A percentile compares a stretch with the other conserved stretches of the same genome.
Conservation (phyloP, 1,140 invertebrate species). For the Drosophila kepulauana region DNA sequence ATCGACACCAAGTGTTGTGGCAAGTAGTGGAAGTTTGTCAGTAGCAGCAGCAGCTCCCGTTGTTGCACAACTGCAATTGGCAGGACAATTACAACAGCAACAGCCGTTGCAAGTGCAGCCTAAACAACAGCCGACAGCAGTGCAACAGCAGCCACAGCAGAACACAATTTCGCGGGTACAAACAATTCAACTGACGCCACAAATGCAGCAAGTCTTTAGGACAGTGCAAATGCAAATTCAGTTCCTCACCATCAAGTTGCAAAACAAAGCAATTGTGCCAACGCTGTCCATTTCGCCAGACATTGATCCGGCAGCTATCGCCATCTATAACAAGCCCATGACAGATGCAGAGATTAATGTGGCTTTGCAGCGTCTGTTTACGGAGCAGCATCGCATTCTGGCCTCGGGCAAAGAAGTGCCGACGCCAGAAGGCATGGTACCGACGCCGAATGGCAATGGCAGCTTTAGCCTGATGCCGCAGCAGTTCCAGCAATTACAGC, state of each 20-base stretch:
- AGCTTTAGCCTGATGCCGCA: slow-evolving; percentile 68
- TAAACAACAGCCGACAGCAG: slow-evolving; percentile 37
- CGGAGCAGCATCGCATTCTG: slow-evolving; percentile 88
- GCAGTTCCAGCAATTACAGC: slow-evolving; percentile 61
- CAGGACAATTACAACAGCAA: slow-evolving; percentile 19
- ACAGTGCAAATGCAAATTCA: slow-evolving; percentile 88
- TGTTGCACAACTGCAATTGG: slow-evolving; percentile 31
- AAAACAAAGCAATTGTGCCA: slow-evolving; percentile 74
- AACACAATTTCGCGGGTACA: slow-evolving; percentile 86
- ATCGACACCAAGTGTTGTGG: slow-evolving; percentile 18
- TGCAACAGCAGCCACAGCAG: slow-evolving; percentile 44
- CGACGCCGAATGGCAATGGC: slow-evolving; percentile 59
- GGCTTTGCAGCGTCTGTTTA: slow-evolving; percentile 86
- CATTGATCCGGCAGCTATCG: slow-evolving; percentile 72
- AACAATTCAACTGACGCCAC: slow-evolving; percentile 87
- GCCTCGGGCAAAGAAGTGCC: slow-evolving; percentile 88
- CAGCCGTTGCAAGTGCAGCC: slow-evolving; percentile 85
- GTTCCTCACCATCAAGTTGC: slow-evolving; percentile 86
- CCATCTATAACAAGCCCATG: slow-evolving; percentile 82
- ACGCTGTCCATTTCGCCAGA: slow-evolving; percentile 65
- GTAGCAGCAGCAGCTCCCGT: slow-evolving; percentile 23
- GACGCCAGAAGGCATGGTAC: slow-evolving; percentile 85
- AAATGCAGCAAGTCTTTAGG: slow-evolving; percentile 87
- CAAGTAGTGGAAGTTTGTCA: slow-evolving; percentile 16
- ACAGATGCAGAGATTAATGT: slow-evolving; percentile 84